phyloP scores from a whole-genome alignment of 2,888 invertebrate genomes.

The Thelaira solivaga region DNA sequence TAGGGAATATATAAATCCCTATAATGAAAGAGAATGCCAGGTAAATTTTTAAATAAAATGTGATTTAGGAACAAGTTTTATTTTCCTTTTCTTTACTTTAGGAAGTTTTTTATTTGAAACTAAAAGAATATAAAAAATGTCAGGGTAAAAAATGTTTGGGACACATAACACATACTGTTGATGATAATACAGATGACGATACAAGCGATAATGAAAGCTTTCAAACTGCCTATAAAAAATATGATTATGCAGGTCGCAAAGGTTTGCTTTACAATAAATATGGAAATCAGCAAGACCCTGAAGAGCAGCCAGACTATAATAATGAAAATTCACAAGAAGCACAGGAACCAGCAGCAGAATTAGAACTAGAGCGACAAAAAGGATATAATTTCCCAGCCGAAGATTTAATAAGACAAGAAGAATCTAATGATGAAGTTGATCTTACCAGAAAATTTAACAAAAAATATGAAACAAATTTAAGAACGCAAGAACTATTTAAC shows the following conservation, averaged over 20 bases:
- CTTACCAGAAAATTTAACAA: not conserved
- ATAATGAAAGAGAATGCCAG: conserved; percentile 80
- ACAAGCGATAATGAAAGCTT: not conserved
- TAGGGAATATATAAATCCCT: conserved; percentile 80
- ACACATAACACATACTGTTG: conserved; percentile 62
- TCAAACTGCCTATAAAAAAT: not conserved
- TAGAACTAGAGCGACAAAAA: conserved; percentile 36
- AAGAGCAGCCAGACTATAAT: not conserved
- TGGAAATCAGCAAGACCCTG: not conserved
- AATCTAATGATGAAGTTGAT: conserved; percentile 10
- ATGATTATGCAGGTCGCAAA: not conserved
- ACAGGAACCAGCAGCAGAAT: conserved; percentile 57
- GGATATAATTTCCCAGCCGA: conserved; percentile 19
- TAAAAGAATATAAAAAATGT: conserved; percentile 62
- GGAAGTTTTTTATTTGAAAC: conserved; percentile 15
- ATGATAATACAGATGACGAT: conserved; percentile 67
- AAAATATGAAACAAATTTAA: not conserved
- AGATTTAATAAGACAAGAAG: conserved; percentile 38
- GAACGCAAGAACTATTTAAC: not conserved
- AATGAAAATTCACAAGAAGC: conserved; percentile 5
- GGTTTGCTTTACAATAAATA: not conserved
- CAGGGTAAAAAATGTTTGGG: conserved; percentile 66
- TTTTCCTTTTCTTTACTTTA: not conserved
- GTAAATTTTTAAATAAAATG: conserved; percentile 66
- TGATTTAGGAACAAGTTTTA: not conserved